Base-by-base conservation (phyloP, 2,888 invertebrate species). In the Dorcus parallelipipedus region DNA sequence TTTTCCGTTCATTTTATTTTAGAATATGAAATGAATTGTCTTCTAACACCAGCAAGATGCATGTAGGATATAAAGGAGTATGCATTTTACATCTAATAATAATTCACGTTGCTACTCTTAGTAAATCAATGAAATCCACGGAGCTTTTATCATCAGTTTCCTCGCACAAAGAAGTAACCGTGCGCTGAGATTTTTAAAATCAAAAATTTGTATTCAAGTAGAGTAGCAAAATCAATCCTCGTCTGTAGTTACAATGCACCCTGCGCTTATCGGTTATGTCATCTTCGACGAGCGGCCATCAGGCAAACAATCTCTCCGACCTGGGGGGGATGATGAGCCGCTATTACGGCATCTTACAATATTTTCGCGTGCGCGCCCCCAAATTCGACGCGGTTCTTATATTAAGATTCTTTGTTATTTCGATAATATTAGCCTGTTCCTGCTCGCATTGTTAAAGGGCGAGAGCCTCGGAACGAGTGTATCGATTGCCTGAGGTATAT, bases 161-260 rank as follows among this genome's bases (percentile, higher is more conserved):
- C 45, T 33, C 45, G 20, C 45, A 45, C 45, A 20, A 45, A 45
- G 23, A 23, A 2, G 5, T 17, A 45, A n/a, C 23, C 23, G 17
- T 9, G 20, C 14, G n/a, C n/a, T 1, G 20, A 17, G 9, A 45
- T 45, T 45, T n/a, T 9, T 23, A 45, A 45, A 45, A 41, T 45
- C 53, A 56, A 33, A 56, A 55, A 49, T 61, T 61, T 49, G 59
- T 59, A 61, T 59, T 59, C 61, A 26, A 58, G 48, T 56, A 56
- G 63, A 58, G 62, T 61, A 54, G 53, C 54, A 47, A 56, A 63
- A 64, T 64, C 63, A 63, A 64, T 64, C 63, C 64, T 59, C 55
- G 58, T 60, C 59, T 54, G 38, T 9, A 53, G 54, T 52, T 60
- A 56, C 59, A 58, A 57, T 56, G 56, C 50, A 52, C 59, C 49